Evolutionary conservation across 2,113 vertebrate genomes (phyloP).

Genomic region (Callocephalon fimbriatum): DNA sequence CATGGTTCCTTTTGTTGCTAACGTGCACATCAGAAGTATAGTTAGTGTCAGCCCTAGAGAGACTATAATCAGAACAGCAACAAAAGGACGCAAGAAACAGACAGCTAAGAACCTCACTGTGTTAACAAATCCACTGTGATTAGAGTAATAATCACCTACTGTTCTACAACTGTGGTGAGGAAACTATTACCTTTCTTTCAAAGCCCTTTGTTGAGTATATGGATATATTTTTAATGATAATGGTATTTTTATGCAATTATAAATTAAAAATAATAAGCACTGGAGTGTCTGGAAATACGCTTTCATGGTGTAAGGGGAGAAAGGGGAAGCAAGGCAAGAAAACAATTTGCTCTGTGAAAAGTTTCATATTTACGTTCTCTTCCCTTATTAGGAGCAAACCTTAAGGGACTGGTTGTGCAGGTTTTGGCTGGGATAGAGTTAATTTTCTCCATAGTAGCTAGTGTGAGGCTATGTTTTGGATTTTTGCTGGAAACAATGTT

Average conservation of each 20-base stretch:
- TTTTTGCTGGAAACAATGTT: neutral
- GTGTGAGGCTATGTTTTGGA: neutral
- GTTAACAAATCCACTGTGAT: neutral
- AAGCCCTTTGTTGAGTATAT: neutral
- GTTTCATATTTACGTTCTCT: neutral
- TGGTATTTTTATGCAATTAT: neutral
- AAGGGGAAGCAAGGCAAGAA: neutral
- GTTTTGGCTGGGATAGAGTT: neutral
- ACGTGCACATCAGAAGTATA: neutral
- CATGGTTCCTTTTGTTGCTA: neutral
- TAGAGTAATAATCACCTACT: neutral
- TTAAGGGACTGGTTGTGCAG: neutral
- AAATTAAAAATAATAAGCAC: neutral
- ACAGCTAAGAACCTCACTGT: neutral
- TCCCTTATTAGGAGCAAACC: neutral
- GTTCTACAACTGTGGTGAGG: neutral
- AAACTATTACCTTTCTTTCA: neutral
- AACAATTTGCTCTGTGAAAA: neutral
- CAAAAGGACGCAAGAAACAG: neutral
- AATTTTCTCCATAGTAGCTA: neutral
- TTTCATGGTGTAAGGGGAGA: accelerated
- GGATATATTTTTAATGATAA: neutral
- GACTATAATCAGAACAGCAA: neutral
- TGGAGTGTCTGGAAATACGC: neutral
- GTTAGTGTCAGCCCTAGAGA: neutral